Evolutionary conservation across 2,113 vertebrate species (phyloP).

Genomic region (Hoplias malabaricus): DNA sequence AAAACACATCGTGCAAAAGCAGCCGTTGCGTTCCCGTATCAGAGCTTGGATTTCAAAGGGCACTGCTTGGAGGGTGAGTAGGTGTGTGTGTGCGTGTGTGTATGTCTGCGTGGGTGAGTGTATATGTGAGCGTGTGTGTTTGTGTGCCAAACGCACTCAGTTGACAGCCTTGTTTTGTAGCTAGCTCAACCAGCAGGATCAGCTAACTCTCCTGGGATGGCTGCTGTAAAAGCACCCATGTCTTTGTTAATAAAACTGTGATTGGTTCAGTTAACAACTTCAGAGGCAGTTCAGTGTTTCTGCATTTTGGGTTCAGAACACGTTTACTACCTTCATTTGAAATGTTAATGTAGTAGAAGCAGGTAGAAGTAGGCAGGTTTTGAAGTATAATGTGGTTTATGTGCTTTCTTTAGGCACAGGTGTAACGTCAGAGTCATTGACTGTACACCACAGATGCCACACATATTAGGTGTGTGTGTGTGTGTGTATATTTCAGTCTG

Average conservation of each 20-base stretch:
- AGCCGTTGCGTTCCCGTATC: neutral
- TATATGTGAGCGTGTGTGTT: neutral
- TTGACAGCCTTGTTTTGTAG: neutral
- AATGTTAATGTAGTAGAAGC: no score
- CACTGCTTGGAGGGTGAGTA: neutral
- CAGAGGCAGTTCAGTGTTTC: neutral
- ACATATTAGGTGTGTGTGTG: no score
- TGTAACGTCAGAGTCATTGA: no score
- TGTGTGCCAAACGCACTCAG: neutral
- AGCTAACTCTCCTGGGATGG: neutral
- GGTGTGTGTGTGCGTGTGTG: neutral
- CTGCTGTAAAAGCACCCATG: neutral
- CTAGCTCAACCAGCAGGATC: constrained; percentile 8
- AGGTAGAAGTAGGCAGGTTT: no score
- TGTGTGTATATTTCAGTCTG: no score
- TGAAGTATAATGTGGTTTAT: no score
- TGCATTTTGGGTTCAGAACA: neutral
- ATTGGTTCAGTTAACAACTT: neutral
- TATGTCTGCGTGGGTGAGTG: neutral
- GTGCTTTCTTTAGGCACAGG: no score
- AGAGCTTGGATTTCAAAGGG: neutral
- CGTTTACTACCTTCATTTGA: no score
- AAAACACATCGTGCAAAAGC: neutral
- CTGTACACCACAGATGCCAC: no score
- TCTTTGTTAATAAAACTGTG: neutral